Base-by-base conservation (phyloP, 2,797 vertebrate genomes). In the Anableps anableps region DNA sequence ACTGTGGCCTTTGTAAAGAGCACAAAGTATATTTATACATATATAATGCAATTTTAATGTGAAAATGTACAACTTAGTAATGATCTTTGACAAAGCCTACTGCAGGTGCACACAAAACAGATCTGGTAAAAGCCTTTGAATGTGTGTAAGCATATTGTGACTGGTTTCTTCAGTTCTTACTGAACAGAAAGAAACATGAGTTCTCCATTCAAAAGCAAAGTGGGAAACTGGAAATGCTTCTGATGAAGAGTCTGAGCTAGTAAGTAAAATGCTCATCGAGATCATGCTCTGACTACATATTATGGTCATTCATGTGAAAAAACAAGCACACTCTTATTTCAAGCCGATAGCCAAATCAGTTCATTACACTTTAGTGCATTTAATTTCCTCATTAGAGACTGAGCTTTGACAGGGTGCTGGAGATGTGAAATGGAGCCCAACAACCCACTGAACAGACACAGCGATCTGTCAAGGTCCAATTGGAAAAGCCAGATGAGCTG, bases 401-500 rank as follows among this genome's bases (percentile, higher is more conserved):
- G 41, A 72, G 45, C 29, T 79, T 66, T 45, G 34, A 74, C 80
- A 83, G 73, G 60, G 50, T 70, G n/a, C 50, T 45, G 3, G 73
- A 78, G 47, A 81, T 60, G 51, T 77, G 84, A 90, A 85, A 83
- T 19, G 41, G 60, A 84, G 76, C 76, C 72, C 79, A 79, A n/a
- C 71, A 83, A 73, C 79, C 31, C 29, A 70, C 79, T 53, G 78
- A 89, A 78, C 81, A 86, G 71, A 89, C 75, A 48, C 72, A 19
- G 62, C 8, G 17, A 84, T 76, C 68, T 84, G 78, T 89, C 79
- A 76, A 66, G 83, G 38, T 83, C 77, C 60, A 41, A 74, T 76
- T 77, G 72, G 80, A 85, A 76, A 68, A 87, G 78, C 83, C 79
- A 80, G 80, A 88, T 86, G 86, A 91, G 79, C 79, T 83, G 79